These are phyloP conservation scores for Panzeria rudis DNA, from an alignment of 2,888 invertebrate species.

Conservation along the genomic window DNA sequence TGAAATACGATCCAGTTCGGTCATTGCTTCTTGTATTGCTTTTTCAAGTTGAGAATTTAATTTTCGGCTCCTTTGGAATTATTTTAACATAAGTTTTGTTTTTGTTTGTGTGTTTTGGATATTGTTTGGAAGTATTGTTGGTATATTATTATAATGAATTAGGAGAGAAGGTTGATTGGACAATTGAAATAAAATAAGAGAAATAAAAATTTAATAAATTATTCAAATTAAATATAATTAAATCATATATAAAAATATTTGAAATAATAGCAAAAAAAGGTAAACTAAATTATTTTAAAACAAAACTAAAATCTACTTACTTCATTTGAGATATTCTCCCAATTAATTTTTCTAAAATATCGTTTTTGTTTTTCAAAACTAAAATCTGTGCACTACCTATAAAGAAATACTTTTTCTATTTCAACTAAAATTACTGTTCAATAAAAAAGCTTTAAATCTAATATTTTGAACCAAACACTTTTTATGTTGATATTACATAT, in stretches of 20 bases:
- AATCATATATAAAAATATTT: constrained; percentile 6
- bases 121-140: constrained; percentile 58
- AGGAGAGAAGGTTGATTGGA: constrained; percentile 60
- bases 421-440: constrained; percentile 3
- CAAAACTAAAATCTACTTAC: neutral
- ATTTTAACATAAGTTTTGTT: constrained; percentile 20
- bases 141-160: constrained; percentile 20
- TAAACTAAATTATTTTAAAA: constrained; percentile 2
- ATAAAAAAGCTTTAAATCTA: neutral
- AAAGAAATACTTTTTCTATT: neutral
- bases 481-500: neutral
- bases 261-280: neutral
- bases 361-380: neutral
- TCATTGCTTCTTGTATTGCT: constrained; percentile 96
- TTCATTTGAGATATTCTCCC: no score
- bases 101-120: constrained; percentile 66
- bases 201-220: constrained; percentile 53
- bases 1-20: constrained; percentile 91
- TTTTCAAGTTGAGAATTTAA: constrained; percentile 94
- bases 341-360: no score
- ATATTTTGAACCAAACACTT: neutral
- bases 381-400: neutral
- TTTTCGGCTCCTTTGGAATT: constrained; percentile 92
- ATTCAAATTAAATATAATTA: constrained; percentile 38
- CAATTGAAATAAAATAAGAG: constrained; percentile 61